Base-by-base conservation (phyloP, 2,797 vertebrate species). In the Basileuterus tristriatus region DNA sequence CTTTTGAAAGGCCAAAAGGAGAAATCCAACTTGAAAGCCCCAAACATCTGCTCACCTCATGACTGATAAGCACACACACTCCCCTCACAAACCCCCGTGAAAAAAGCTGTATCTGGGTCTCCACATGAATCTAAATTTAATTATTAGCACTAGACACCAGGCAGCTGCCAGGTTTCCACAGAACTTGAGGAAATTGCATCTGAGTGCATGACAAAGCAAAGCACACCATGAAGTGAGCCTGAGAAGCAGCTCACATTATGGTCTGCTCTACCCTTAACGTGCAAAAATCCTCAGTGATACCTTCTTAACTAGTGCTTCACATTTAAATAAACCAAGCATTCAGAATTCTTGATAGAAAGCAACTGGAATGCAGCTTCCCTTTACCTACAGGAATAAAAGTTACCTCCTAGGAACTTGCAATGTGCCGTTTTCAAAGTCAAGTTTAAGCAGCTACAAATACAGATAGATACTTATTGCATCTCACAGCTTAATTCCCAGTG, bases 1-100 rank as follows among this genome's bases (percentile, higher is more conserved):
- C 59, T 95, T 77, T 79, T 43, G 27, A 85, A 90, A 86, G 78
- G 83, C 83, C 86, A 94, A 41, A 80, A 87, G 29, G 47, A 96
- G 30, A 95, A 94, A 74, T 39, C 19, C 9, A 74, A 22, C 15
- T 71, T 56, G 50, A 85, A 78, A 85, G 72, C 64, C 59, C 17
- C 32, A n/a, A 34, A n/a, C 55, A 79, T 37, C 87, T 76, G 72
- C 60, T 81, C 41, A 67, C 50, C 34, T 56, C 58, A 8, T 7
- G 56, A n/a, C 50, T 63, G 78, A 44, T 79, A 53, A 79, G 23
- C 15, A n/a, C 2, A n/a, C 22, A 41, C 8, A 18, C 12, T 47
- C 18, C 68, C 27, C 62, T 27, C 37, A 47, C 21, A 74, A 62
- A 46, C 8, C 43, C 32, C 41, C 32, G 32, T 59, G 50, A 55